Conservation (phyloP, 2,888 invertebrate species). For the Matsumyia berberina region DNA sequence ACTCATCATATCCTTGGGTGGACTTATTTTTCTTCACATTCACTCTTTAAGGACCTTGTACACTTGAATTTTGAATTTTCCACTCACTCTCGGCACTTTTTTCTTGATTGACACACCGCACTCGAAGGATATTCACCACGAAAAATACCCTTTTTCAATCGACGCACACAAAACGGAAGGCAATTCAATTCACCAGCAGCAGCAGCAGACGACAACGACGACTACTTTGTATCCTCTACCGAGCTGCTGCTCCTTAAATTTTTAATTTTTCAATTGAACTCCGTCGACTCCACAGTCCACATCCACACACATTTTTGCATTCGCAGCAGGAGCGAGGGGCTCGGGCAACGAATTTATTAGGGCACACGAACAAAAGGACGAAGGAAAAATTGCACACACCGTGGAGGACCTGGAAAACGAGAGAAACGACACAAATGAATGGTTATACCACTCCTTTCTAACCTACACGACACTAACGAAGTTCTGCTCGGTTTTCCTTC, state of each 20-base stretch:
- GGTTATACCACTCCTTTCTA: slow-evolving; percentile 73
- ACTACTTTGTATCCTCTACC: slow-evolving; percentile 29
- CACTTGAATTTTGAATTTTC: slow-evolving; percentile 27
- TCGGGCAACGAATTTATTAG: slow-evolving; percentile 14
- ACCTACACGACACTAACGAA: slow-evolving; percentile 51
- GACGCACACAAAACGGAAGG: slow-evolving; percentile 18
- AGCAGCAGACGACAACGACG: not conserved
- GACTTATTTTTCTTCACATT: slow-evolving; percentile 42
- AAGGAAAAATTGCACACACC: slow-evolving; percentile 47
- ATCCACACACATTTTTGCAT: slow-evolving; percentile 16
- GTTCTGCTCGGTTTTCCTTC: slow-evolving; percentile 25
- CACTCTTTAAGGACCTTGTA: slow-evolving; percentile 39
- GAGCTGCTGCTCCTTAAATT: slow-evolving; percentile 30
- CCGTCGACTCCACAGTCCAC: slow-evolving; percentile 9
- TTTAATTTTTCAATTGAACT: slow-evolving; percentile 47
- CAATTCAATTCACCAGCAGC: slow-evolving; percentile 18
- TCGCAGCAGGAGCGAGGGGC: not conserved
- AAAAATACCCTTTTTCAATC: slow-evolving; percentile 16
- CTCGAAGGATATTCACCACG: slow-evolving; percentile 50
- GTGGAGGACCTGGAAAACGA: slow-evolving; percentile 20
- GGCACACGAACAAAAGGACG: slow-evolving; percentile 35
- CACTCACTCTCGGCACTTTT: slow-evolving; percentile 17
- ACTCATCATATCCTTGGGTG: slow-evolving; percentile 45
- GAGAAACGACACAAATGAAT: slow-evolving; percentile 63
- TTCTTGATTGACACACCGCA: not conserved